These are phyloP conservation scores for Halichoeres trimaculatus DNA, from an alignment of 2,113 vertebrate genomes.

Conservation along the genomic window DNA sequence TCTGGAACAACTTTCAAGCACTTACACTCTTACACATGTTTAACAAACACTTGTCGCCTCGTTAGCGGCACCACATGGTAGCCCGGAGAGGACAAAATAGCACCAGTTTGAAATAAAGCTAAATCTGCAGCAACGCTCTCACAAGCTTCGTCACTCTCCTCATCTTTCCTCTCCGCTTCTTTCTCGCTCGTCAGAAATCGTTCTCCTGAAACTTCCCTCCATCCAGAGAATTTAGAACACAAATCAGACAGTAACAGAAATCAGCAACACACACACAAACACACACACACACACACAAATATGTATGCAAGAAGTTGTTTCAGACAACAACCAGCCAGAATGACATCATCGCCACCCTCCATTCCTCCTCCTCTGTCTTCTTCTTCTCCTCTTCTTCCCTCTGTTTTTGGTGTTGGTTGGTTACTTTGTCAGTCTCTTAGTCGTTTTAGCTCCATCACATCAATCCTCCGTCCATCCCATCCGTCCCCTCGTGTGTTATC, in stretches of 20 bases:
- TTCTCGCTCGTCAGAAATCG: slow-evolving; percentile 30
- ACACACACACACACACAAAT: slow-evolving; percentile 40
- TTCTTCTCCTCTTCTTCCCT: slow-evolving; percentile 38
- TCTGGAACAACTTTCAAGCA: slow-evolving; percentile 64
- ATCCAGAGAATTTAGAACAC: slow-evolving; percentile 28
- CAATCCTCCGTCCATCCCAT: slow-evolving; percentile 43
- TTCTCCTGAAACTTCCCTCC: slow-evolving; percentile 44
- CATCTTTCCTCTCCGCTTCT: background rate
- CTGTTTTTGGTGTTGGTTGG: slow-evolving; percentile 80
- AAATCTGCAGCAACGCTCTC: slow-evolving; percentile 70
- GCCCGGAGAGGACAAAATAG: slow-evolving; percentile 70
- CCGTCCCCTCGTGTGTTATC: slow-evolving; percentile 51
- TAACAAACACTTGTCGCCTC: slow-evolving; percentile 45
- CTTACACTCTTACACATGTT: slow-evolving; percentile 1
- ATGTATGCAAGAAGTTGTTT: slow-evolving; percentile 59
- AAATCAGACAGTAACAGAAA: slow-evolving; percentile 33
- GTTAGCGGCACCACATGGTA: slow-evolving; percentile 31
- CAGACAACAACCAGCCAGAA: slow-evolving; percentile 49
- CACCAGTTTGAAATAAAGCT: slow-evolving; percentile 81
- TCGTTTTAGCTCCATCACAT: slow-evolving; percentile 55
- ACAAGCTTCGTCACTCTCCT: too few species aligned
- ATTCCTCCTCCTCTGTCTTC: slow-evolving; percentile 12
- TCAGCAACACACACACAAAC: slow-evolving; percentile 33
- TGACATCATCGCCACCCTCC: slow-evolving; percentile 18
- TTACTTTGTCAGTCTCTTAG: slow-evolving; percentile 50